Base-by-base conservation (phyloP, 1,140 invertebrate genomes). In the Calephelis nemesis region DNA sequence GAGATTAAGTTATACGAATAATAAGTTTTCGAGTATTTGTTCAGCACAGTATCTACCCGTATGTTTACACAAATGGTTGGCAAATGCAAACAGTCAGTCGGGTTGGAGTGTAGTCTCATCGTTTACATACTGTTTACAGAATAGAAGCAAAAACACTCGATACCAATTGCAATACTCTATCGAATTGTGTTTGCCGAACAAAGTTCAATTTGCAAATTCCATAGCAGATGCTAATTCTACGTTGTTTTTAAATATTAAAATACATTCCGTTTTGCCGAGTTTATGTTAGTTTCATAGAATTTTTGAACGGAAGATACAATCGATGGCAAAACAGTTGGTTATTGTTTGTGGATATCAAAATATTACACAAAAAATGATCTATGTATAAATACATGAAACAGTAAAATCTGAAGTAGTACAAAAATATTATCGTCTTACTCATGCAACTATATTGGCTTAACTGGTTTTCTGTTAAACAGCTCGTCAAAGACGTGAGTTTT, bases 111-210 rank as follows among this genome's bases (percentile, higher is more conserved):
- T 78, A 85, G 75, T 80, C 77, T 73, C 75, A 74, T 86, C 83
- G 85, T 88, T 88, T 88, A 88, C 84, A 86, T 85, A 83, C 77
- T 85, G 79, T 88, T 88, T 85, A 83, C 85, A 84, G 78, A 80
- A 83, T 68, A 84, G 66, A 74, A 84, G 70, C 82, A 88, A 88
- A 81, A 84, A 83, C 74, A 62, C 75, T 73, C 74, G 62, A 78
- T 75, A 77, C 71, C 69, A 76, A 74, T 82, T 79, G 58, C 70
- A 70, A 63, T 67, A 71, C 68, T 68, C 65, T 50, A 74, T 39
- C 13, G 39, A 40, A 73, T 75, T 73, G 63, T 63, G 71, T 74
- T 68, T 72, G 65, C 52, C 54, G 65, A 58, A 45, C 50, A 58
- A 58, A 58, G 54, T 66, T 65, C 64, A 65, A 65, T 65, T 54